phyloP scores from a whole-genome alignment of 2,113 vertebrate genomes.

The Ptilorrhoa leucosticta region DNA sequence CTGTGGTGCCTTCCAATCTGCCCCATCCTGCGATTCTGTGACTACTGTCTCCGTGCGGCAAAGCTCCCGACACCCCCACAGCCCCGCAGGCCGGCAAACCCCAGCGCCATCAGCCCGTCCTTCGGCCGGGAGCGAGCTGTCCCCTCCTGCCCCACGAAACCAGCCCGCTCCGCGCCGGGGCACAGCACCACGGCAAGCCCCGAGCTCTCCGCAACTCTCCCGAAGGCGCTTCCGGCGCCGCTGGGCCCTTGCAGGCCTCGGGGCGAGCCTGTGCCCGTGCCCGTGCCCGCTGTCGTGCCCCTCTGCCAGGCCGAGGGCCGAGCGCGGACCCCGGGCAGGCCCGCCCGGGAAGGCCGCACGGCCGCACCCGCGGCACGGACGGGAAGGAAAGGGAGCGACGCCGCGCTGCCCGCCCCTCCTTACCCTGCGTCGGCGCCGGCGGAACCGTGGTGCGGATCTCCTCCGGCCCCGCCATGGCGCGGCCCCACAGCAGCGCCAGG shows the following conservation, averaged over 20 bases:
- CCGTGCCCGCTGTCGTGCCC: background rate
- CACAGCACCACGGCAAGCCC: background rate
- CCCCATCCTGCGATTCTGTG: background rate
- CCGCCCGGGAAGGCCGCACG: background rate
- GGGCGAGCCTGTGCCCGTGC: background rate
- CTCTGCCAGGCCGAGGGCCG: background rate
- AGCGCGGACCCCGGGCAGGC: background rate
- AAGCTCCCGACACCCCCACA: accelerated
- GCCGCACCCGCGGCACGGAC: background rate
- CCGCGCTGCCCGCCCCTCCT: background rate
- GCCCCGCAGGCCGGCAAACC: too few relatives aligned
- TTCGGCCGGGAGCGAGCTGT: background rate
- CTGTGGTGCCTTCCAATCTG: too few relatives aligned
- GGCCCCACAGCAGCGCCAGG: background rate
- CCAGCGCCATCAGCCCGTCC: accelerated
- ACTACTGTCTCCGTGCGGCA: background rate
- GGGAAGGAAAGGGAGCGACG: too few relatives aligned
- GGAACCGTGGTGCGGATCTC: background rate
- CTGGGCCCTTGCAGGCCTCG: background rate
- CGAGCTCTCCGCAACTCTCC: background rate
- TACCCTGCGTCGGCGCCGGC: background rate
- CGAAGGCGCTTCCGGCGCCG: background rate
- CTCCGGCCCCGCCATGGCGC: background rate
- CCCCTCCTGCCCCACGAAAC: too few relatives aligned
- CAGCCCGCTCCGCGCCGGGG: background rate